Conservation (phyloP, 2,888 invertebrate species). For the Cheilosia scutellata region DNA sequence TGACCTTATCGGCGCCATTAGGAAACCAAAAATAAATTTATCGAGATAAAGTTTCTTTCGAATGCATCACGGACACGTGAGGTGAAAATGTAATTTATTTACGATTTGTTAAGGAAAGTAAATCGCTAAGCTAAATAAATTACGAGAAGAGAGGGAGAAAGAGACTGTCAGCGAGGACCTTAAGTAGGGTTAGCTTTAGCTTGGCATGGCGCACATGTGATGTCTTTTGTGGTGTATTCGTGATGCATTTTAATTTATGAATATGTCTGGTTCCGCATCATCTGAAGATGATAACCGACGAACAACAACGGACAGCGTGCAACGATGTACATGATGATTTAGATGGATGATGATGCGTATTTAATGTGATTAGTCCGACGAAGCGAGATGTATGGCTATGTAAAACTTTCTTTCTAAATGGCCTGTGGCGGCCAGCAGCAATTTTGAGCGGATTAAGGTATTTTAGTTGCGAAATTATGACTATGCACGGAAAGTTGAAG, state of each 20-base stretch:
- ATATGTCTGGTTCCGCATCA: slow-evolving; percentile 44
- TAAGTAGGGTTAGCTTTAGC: slow-evolving; percentile 10
- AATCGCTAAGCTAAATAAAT: slow-evolving; percentile 37
- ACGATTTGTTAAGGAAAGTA: slow-evolving; percentile 54
- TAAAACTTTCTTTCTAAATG: slow-evolving; percentile 62
- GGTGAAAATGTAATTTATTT: slow-evolving; percentile 66
- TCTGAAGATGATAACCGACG: slow-evolving; percentile 11
- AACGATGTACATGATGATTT: slow-evolving; percentile 34
- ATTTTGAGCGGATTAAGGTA: slow-evolving; percentile 32
- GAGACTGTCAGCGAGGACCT: slow-evolving; percentile 36
- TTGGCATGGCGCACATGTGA: neutral
- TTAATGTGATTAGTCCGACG: slow-evolving; percentile 55
- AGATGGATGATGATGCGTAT: slow-evolving; percentile 66
- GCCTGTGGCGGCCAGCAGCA: slow-evolving; percentile 38
- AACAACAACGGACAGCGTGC: slow-evolving; percentile 14
- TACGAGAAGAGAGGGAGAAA: neutral
- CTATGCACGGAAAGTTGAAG: slow-evolving; percentile 17
- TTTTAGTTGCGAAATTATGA: slow-evolving; percentile 17
- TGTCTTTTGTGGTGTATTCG: neutral
- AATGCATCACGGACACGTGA: slow-evolving; percentile 19
- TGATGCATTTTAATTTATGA: slow-evolving; percentile 10
- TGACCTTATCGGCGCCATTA: slow-evolving; percentile 61
- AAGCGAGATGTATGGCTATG: neutral
- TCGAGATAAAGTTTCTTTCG: slow-evolving; percentile 30
- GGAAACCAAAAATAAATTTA: slow-evolving; percentile 62